These are phyloP conservation scores for Leptinotarsa undecemlineata DNA, from an alignment of 1,140 invertebrate species.

Conservation along the genomic window DNA sequence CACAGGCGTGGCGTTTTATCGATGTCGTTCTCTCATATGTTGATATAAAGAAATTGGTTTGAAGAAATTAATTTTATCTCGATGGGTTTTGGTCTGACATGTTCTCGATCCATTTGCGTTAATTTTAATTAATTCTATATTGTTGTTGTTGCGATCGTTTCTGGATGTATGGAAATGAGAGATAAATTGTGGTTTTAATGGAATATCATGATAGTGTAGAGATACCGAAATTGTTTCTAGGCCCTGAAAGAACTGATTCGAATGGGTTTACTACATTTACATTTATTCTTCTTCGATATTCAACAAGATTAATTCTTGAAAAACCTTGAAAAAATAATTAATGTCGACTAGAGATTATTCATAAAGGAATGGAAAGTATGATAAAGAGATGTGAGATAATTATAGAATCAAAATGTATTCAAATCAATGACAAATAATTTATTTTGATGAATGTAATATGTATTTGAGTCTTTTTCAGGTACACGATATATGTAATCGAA, in stretches of 20 bases:
- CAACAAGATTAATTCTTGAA: too few species aligned
- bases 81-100: conserved; percentile 20
- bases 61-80: conserved; percentile 41
- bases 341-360: too few species aligned
- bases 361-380: too few species aligned
- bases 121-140: conserved; percentile 39
- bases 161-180: not conserved
- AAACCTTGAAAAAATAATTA: too few species aligned
- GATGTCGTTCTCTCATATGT: conserved; percentile 44
- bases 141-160: not conserved
- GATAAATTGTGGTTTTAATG: conserved; percentile 23
- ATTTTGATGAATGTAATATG: too few species aligned
- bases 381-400: too few species aligned
- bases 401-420: too few species aligned
- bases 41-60: conserved; percentile 44
- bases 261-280: not conserved
- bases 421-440: too few species aligned
- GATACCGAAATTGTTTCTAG: not conserved
- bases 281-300: too few species aligned
- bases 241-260: not conserved
- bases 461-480: too few species aligned
- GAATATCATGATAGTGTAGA: not conserved
- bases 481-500: too few species aligned
- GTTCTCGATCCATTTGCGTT: conserved; percentile 34
- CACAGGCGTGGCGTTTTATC: conserved; percentile 45